phyloP scores from a whole-genome alignment of 2,797 vertebrate species.

The Sebastes glaucus region DNA sequence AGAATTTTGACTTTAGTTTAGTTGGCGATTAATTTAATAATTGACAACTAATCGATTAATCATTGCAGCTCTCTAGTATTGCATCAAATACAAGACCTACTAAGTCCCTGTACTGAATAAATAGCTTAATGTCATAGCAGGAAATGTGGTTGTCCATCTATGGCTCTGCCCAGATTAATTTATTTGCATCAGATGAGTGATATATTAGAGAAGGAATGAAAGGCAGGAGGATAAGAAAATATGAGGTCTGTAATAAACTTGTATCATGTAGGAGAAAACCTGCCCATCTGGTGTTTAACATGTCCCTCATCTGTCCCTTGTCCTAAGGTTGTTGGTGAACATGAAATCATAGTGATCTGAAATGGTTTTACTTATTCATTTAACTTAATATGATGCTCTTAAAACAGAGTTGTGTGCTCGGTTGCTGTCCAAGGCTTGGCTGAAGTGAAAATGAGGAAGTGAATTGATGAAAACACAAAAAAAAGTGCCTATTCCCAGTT shows the following conservation, averaged over 20 bases:
- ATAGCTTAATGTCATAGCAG: not conserved
- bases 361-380: conserved; percentile 30
- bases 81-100: not conserved
- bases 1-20: no score
- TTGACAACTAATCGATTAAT: not conserved
- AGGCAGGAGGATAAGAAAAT: not conserved
- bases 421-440: conserved; percentile 24
- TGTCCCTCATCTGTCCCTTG: conserved; percentile 30
- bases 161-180: not conserved
- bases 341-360: conserved; percentile 23
- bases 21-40: not conserved
- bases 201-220: not conserved
- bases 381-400: conserved; percentile 20
- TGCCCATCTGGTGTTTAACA: conserved; percentile 24
- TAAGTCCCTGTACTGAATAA: not conserved
- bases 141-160: not conserved
- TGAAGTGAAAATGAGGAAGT: conserved; percentile 39
- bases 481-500: conserved; percentile 79
- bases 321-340: conserved; percentile 38
- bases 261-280: not conserved
- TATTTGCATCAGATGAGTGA: not conserved
- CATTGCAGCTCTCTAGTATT: not conserved
- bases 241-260: conserved; percentile 1
- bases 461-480: conserved; percentile 33
- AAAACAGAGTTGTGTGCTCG: conserved; percentile 16